These are phyloP conservation scores for Drosophila nikananu DNA, from an alignment of 1,140 invertebrate genomes.

Conservation along the genomic window DNA sequence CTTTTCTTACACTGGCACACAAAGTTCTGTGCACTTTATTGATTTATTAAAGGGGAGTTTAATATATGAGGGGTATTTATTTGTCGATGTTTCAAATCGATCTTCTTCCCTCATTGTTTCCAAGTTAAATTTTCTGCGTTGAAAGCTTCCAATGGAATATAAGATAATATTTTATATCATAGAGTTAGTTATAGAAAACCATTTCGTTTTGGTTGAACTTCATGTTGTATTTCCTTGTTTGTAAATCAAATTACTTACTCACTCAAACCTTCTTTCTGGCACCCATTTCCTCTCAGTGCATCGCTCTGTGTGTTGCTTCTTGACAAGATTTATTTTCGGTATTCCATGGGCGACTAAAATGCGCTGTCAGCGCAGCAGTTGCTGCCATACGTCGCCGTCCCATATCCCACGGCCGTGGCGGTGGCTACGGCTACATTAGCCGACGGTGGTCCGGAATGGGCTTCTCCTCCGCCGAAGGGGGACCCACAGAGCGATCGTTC, in stretches of 20 bases:
- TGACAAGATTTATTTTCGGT: slow-evolving; percentile 79
- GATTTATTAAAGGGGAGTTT: too few relatives aligned
- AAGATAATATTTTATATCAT: too few relatives aligned
- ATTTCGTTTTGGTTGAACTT: background rate
- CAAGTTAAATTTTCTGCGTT: too few relatives aligned
- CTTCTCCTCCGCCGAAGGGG: slow-evolving; percentile 1
- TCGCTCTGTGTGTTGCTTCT: slow-evolving; percentile 58
- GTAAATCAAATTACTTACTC: background rate
- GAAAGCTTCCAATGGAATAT: too few relatives aligned
- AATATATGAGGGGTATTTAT: background rate
- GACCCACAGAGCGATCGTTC: slow-evolving; percentile 48
- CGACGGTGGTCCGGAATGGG: slow-evolving; percentile 57
- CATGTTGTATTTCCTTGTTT: background rate
- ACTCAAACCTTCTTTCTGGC: background rate
- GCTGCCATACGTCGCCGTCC: slow-evolving; percentile 65
- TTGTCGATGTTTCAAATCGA: too few relatives aligned
- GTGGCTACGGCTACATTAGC: slow-evolving; percentile 55
- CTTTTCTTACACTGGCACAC: slow-evolving; percentile 13
- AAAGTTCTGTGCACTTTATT: background rate
- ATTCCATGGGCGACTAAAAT: slow-evolving; percentile 75
- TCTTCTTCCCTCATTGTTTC: too few relatives aligned
- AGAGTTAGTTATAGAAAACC: too few relatives aligned
- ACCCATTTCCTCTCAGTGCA: background rate
- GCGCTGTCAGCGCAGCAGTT: slow-evolving; percentile 79
- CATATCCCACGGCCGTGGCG: slow-evolving; percentile 12